These are phyloP conservation scores for Cepaea hortensis DNA, from an alignment of 2,888 invertebrate species.

Conservation along the genomic window DNA sequence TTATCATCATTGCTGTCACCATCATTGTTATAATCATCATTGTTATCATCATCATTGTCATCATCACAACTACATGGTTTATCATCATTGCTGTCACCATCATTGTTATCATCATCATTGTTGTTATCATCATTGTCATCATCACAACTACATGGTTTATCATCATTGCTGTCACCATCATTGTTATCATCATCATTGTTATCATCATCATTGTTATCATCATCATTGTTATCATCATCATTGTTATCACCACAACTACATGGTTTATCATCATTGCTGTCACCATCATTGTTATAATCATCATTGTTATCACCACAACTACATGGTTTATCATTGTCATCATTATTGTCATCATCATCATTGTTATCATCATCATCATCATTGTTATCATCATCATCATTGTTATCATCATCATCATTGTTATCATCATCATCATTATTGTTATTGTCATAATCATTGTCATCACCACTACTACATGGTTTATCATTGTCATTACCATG, in stretches of 20 bases:
- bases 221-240: constrained; percentile 4
- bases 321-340: too few species aligned
- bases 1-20: not conserved
- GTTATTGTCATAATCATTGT: not conserved
- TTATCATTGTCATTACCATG: not conserved
- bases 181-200: not conserved
- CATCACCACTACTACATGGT: not conserved
- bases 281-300: constrained; percentile 22
- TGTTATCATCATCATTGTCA: not conserved
- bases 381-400: too few species aligned
- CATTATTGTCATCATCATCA: too few species aligned
- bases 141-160: not conserved
- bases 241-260: too few species aligned
- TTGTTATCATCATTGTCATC: not conserved
- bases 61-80: too few species aligned
- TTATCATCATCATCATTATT: not conserved
- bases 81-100: too few species aligned
- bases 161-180: not conserved
- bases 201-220: constrained; percentile 10
- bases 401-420: not conserved
- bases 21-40: not conserved
- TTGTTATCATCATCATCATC: too few species aligned
- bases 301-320: not conserved
- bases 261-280: not conserved
- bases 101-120: not conserved